Evolutionary conservation across 2,113 vertebrate species (phyloP).

Genomic region (Galemys pyrenaicus): DNA sequence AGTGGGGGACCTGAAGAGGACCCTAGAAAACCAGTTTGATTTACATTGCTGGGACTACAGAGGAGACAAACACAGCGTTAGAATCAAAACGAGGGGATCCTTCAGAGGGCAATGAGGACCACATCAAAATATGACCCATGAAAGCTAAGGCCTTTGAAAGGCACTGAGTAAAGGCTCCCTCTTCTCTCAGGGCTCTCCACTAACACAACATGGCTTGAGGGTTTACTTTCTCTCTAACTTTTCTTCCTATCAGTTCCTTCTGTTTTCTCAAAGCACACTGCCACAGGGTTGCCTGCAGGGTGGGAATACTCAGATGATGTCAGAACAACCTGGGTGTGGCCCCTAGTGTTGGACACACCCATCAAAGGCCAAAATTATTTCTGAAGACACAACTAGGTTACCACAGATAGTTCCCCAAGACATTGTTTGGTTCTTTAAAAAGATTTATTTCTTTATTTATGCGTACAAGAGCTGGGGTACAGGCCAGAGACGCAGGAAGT

Average conservation of each 20-base stretch:
- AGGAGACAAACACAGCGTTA: neutral
- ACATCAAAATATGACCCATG: too few species aligned
- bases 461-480: too few species aligned
- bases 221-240: neutral
- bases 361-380: neutral
- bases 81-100: neutral
- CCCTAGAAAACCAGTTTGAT: neutral
- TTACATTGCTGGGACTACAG: neutral
- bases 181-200: neutral
- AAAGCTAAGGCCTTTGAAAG: neutral
- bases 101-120: neutral
- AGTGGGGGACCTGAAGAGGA: neutral
- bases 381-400: neutral
- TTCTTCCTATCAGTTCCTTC: too few species aligned
- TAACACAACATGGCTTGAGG: neutral
- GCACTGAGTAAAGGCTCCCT: neutral
- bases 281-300: too few species aligned
- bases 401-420: neutral
- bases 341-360: neutral
- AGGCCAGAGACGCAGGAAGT: too few species aligned
- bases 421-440: too few species aligned
- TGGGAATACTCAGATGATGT: too few species aligned
- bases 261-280: neutral
- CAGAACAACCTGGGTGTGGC: too few species aligned
- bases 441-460: too few species aligned